Conservation (phyloP, 2,113 vertebrate species). For the Perca schrenkii region DNA sequence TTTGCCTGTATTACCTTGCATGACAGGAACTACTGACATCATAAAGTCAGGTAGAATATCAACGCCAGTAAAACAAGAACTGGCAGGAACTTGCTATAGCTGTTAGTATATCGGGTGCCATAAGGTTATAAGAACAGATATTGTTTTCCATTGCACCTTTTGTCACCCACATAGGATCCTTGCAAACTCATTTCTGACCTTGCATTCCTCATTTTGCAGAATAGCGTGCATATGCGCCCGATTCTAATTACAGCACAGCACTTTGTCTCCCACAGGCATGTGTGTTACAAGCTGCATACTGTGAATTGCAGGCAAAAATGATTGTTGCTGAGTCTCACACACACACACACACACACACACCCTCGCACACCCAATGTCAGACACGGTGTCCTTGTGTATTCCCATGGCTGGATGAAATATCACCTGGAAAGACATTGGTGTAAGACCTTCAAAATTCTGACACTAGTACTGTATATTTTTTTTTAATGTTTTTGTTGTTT, state of each 20-base stretch:
- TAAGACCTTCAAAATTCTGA: background rate
- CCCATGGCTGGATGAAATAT: too few relatives aligned
- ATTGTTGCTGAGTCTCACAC: conserved; percentile 14
- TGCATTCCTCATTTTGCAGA: background rate
- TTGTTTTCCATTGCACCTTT: background rate
- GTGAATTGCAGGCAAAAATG: background rate
- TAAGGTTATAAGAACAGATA: background rate
- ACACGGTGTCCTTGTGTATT: background rate
- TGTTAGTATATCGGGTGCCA: background rate
- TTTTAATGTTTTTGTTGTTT: background rate
- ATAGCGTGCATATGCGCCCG: background rate
- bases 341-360: background rate
- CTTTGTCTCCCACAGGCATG: conserved; percentile 1
- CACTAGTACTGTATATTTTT: background rate
- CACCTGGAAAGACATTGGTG: background rate
- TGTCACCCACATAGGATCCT: background rate
- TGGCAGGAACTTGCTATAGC: background rate
- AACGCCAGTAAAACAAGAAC: background rate
- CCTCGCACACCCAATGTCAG: background rate
- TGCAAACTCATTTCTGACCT: background rate
- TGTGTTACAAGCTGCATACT: background rate
- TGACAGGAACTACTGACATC: background rate
- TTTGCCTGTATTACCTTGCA: background rate
- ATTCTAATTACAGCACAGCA: conserved; percentile 23
- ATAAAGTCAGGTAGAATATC: background rate